These are phyloP conservation scores for Acleris sparsana DNA, from an alignment of 2,888 invertebrate species.

Conservation along the genomic window DNA sequence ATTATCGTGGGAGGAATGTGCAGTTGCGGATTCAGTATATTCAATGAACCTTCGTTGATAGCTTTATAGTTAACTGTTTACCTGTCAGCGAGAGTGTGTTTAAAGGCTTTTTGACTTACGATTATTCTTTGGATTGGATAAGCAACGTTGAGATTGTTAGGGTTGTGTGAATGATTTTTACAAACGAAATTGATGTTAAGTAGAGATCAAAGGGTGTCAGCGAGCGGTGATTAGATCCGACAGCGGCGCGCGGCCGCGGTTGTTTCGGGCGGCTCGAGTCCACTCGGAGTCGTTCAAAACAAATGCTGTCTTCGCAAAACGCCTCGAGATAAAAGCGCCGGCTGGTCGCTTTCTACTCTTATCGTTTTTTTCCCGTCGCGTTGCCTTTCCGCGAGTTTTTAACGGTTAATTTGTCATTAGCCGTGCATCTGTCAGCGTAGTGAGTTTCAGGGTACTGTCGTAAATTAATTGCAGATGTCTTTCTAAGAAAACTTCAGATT, in stretches of 20 bases:
- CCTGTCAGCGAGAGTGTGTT: slow-evolving; percentile 35
- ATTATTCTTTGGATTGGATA: slow-evolving; percentile 3
- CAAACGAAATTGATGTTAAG: slow-evolving; percentile 40
- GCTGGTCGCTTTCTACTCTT: slow-evolving; percentile 59
- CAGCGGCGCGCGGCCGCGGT: slow-evolving; percentile 50
- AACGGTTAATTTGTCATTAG: slow-evolving; percentile 77
- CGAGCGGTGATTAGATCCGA: slow-evolving; percentile 68
- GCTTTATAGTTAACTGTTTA: slow-evolving; percentile 48
- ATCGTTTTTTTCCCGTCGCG: slow-evolving; percentile 56
- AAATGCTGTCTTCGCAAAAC: slow-evolving; percentile 65
- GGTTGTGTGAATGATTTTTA: slow-evolving; percentile 21
- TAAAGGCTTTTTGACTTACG: slow-evolving; percentile 34
- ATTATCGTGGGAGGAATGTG: slow-evolving; percentile 74
- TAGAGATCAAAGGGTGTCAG: slow-evolving; percentile 71
- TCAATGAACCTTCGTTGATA: slow-evolving; percentile 54
- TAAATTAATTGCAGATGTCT: slow-evolving; percentile 28
- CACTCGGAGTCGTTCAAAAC: slow-evolving; percentile 56
- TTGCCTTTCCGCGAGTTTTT: slow-evolving; percentile 67
- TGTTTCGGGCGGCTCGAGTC: slow-evolving; percentile 46
- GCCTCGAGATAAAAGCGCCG: slow-evolving; percentile 58
- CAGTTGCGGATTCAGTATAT: slow-evolving; percentile 62
- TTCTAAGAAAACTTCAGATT: slow-evolving; percentile 17
- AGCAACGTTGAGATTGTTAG: slow-evolving; percentile 12
- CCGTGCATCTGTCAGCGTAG: slow-evolving; percentile 69
- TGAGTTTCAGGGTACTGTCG: slow-evolving; percentile 46